phyloP scores from a whole-genome alignment of 2,113 vertebrate species.

The Terrapene triunguis region DNA sequence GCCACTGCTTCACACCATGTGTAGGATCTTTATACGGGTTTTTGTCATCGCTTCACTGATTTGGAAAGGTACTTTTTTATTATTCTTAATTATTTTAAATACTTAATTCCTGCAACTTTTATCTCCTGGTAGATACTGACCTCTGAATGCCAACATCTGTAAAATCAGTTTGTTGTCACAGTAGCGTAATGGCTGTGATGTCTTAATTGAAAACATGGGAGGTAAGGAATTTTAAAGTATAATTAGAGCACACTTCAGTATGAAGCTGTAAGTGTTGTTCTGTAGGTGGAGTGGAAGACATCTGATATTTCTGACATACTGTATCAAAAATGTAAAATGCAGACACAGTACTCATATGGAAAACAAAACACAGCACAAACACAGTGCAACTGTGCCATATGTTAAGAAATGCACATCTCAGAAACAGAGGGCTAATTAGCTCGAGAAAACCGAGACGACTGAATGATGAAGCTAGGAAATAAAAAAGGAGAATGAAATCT shows the following conservation, averaged over 20 bases:
- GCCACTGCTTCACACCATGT: constrained; percentile 65
- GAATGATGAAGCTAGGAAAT: constrained; percentile 54
- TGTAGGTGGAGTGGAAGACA: background rate
- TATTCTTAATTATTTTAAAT: constrained; percentile 76
- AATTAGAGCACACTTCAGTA: constrained; percentile 54
- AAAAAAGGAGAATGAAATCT: constrained; percentile 71
- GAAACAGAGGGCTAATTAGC: constrained; percentile 66
- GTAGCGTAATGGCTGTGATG: constrained; percentile 64
- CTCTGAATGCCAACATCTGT: constrained; percentile 63
- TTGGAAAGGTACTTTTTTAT: constrained; percentile 72
- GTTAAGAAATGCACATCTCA: constrained; percentile 48
- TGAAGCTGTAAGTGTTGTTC: constrained; percentile 43
- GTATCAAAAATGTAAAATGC: constrained; percentile 1
- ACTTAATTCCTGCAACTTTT: constrained; percentile 68
- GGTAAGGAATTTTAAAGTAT: constrained; percentile 45
- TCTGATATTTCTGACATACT: constrained; percentile 49
- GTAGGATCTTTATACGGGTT: constrained; percentile 69
- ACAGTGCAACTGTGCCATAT: constrained; percentile 50
- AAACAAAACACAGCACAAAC: constrained; percentile 42
- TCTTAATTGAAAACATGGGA: constrained; percentile 78
- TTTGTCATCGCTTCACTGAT: constrained; percentile 76
- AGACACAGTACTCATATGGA: background rate
- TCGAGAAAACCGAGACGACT: constrained; percentile 64
- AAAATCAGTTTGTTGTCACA: constrained; percentile 73
- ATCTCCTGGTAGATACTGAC: constrained; percentile 71